phyloP scores from a whole-genome alignment of 2,113 vertebrate genomes.

The Brachyhypopomus occidentalis region DNA sequence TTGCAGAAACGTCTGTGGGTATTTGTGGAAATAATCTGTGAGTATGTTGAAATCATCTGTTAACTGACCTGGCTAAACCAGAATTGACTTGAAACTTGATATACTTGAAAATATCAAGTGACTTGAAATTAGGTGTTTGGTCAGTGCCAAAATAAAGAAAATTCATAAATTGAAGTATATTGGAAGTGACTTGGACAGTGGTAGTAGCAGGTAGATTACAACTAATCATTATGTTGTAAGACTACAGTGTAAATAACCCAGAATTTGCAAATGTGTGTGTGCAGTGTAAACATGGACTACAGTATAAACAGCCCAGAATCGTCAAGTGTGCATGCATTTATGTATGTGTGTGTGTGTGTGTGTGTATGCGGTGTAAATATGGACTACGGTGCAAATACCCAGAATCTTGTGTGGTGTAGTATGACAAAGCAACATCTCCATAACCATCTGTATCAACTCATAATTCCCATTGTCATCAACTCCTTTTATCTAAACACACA shows the following conservation, averaged over 20 bases:
- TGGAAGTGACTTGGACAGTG: neutral
- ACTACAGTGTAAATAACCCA: neutral
- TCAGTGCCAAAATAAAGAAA: neutral
- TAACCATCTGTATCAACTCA: too few species aligned
- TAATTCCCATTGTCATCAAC: neutral
- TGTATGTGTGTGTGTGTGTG: too few species aligned
- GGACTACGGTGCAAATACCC: too few species aligned
- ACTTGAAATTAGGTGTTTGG: neutral
- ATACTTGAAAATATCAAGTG: too few species aligned
- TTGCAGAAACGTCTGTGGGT: conserved; percentile 7
- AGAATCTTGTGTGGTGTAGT: too few species aligned
- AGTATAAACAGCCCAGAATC: neutral
- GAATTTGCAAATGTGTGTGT: neutral
- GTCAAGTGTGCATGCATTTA: too few species aligned
- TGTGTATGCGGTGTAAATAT: too few species aligned
- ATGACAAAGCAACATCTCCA: too few species aligned
- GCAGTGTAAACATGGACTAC: neutral
- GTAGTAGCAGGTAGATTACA: neutral
- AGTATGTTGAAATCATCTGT: too few species aligned
- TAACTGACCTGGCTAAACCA: neutral
- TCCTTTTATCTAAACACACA: neutral
- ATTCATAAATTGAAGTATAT: neutral
- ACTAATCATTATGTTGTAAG: neutral
- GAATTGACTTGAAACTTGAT: neutral
- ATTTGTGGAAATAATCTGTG: conserved; percentile 11